phyloP scores from a whole-genome alignment of 2,113 vertebrate species.

The Stegastes partitus region DNA sequence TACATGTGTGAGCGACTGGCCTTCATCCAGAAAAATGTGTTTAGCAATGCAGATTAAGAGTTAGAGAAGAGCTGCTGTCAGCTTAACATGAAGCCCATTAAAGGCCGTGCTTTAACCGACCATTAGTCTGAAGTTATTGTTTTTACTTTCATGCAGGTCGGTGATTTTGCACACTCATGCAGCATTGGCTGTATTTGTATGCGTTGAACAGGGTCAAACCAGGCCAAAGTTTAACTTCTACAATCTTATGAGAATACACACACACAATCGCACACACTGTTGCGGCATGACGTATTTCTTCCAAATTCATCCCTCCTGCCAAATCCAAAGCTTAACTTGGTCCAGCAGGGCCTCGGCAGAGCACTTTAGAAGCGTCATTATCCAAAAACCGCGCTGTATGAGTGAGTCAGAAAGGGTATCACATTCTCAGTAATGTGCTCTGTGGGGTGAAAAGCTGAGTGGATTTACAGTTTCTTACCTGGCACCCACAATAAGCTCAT shows the following conservation, averaged over 20 bases:
- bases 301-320: conserved; percentile 40
- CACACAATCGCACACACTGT: background rate
- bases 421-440: conserved; percentile 59
- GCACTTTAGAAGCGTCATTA: conserved; percentile 60
- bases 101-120: background rate
- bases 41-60: conserved; percentile 25
- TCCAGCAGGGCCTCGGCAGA: conserved; percentile 50
- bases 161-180: background rate
- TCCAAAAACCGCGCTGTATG: conserved; percentile 20
- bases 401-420: conserved; percentile 64
- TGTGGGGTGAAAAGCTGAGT: conserved; percentile 47
- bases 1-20: background rate
- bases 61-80: conserved; percentile 14
- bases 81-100: conserved; percentile 17
- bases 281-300: conserved; percentile 28
- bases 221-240: conserved; percentile 3
- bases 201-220: conserved; percentile 1
- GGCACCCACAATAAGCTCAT: conserved; percentile 98
- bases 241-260: conserved; percentile 4
- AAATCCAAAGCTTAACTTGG: conserved; percentile 52
- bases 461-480: conserved; percentile 88
- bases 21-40: background rate
- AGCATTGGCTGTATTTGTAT: background rate
- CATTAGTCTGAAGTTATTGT: conserved; percentile 10
- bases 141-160: background rate